Conservation (phyloP, 2,797 vertebrate species). For the Xenentodon cancila region DNA sequence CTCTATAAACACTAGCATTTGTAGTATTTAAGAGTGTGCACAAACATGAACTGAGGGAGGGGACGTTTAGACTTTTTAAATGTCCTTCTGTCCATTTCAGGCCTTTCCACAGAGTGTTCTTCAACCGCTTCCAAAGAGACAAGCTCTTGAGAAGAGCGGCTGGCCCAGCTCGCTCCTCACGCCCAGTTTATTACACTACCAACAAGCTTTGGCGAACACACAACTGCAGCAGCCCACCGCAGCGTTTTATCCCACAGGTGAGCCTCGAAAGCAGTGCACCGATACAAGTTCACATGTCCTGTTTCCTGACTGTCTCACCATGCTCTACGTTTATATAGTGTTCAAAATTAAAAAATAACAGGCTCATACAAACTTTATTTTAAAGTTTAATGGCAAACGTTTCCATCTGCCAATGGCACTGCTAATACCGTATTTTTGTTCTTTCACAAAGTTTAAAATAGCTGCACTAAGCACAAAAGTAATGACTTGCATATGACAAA, state of each 20-base stretch:
- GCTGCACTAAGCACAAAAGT: no score
- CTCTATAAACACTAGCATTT: constrained; percentile 23
- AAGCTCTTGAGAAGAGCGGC: constrained; percentile 93
- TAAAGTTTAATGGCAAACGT: no score
- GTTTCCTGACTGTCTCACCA: background rate
- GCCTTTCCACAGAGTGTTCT: constrained; percentile 91
- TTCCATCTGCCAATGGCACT: no score
- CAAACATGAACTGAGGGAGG: constrained; percentile 11
- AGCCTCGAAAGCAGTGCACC: constrained; percentile 7
- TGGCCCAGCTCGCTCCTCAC: constrained; percentile 90
- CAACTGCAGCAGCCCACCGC: constrained; percentile 89
- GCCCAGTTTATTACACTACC: constrained; percentile 95
- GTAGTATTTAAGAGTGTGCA: constrained; percentile 24
- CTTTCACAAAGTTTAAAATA: no score
- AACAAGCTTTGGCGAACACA: constrained; percentile 92
- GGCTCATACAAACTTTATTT: no score
- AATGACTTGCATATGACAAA: no score
- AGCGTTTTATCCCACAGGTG: constrained; percentile 77
- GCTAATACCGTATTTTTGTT: no score
- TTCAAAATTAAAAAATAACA: no score
- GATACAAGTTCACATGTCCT: background rate
- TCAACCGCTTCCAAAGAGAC: constrained; percentile 97
- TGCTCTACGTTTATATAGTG: background rate
- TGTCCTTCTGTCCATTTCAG: constrained; percentile 74
- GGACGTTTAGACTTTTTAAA: constrained; percentile 11